Evolutionary conservation across 2,888 invertebrate genomes (phyloP).

Genomic region (Nemoura dubitans): DNA sequence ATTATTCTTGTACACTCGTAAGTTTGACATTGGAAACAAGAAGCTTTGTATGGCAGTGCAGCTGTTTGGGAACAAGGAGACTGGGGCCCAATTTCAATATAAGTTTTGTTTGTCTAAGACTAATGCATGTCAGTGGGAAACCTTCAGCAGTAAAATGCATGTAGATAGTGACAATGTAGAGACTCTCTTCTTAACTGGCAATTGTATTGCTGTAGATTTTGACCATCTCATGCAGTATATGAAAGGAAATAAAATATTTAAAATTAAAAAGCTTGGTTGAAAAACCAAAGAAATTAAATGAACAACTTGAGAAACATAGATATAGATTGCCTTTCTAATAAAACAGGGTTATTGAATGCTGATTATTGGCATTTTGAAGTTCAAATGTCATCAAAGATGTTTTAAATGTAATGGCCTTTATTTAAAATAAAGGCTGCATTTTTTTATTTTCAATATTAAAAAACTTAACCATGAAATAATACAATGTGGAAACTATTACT

Average conservation of each 20-base stretch:
- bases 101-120: conserved; percentile 20
- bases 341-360: background rate
- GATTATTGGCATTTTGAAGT: no score
- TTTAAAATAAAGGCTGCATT: background rate
- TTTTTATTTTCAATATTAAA: background rate
- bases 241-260: conserved; percentile 13
- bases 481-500: background rate
- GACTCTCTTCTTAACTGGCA: background rate
- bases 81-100: conserved; percentile 28
- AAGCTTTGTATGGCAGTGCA: conserved; percentile 40
- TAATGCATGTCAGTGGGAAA: conserved; percentile 2
- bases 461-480: background rate
- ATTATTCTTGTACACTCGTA: conserved; percentile 35
- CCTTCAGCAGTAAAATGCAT: background rate
- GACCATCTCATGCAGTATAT: background rate
- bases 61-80: conserved; percentile 19
- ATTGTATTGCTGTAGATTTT: background rate
- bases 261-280: background rate
- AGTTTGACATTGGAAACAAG: conserved; percentile 33
- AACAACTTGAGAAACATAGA: no score
- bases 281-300: background rate
- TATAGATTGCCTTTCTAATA: no score
- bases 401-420: background rate
- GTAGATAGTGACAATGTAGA: background rate
- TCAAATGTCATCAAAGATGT: no score